These are phyloP conservation scores for Megaptera novaeangliae DNA, from an alignment of 2,113 vertebrate species.

Conservation along the genomic window DNA sequence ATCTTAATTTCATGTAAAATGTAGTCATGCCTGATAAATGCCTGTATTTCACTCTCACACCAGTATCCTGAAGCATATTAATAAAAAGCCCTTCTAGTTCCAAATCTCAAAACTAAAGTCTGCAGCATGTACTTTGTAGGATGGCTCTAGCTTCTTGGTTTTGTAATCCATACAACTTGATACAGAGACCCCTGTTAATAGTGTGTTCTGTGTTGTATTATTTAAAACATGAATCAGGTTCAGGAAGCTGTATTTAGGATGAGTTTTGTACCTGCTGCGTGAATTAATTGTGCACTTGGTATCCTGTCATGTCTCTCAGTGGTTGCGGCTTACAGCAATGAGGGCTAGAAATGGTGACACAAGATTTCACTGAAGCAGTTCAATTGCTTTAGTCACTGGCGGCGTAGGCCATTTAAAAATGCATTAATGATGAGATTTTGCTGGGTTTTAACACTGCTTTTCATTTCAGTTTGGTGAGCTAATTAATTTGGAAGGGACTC, in stretches of 20 bases:
- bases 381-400: neutral
- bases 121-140: neutral
- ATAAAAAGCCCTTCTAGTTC: neutral
- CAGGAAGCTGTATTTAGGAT: neutral
- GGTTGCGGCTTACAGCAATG: neutral
- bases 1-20: neutral
- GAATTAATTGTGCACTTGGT: neutral
- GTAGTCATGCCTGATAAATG: neutral
- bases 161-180: neutral
- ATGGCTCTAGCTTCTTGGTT: neutral
- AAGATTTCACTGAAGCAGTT: neutral
- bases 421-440: conserved; percentile 56
- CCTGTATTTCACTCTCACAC: neutral
- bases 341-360: neutral
- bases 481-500: conserved; percentile 57
- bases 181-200: neutral
- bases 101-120: neutral
- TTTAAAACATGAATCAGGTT: neutral
- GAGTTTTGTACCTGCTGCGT: neutral
- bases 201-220: neutral
- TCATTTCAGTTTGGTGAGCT: conserved; percentile 58
- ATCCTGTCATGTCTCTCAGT: neutral
- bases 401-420: neutral
- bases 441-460: conserved; percentile 55
- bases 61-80: neutral